Conservation (phyloP, 2,888 invertebrate species). For the Ischnura elegans region DNA sequence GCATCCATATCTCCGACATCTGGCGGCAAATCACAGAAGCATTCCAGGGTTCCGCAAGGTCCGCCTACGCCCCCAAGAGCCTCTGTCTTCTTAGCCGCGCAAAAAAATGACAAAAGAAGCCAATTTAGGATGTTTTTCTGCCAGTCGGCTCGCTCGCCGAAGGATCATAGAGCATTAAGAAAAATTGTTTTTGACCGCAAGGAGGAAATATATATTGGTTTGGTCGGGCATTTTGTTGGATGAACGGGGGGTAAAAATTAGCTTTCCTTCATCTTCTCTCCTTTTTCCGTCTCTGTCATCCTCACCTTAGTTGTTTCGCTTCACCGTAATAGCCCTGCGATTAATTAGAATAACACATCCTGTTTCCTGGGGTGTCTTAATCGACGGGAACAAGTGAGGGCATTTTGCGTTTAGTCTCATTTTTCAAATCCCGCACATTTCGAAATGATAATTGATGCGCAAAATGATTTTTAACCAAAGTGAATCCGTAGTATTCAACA, state of each 20-base stretch:
- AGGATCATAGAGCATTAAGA: neutral
- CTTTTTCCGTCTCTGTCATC: neutral
- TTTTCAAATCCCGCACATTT: no score
- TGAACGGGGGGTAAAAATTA: neutral
- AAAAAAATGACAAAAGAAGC: conserved; percentile 27
- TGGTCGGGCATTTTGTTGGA: neutral
- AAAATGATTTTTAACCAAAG: no score
- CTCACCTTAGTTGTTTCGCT: neutral
- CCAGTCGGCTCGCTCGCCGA: neutral
- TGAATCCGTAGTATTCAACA: no score
- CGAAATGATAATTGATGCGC: no score
- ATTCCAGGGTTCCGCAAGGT: neutral
- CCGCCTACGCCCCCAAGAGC: neutral
- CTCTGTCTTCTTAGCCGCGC: neutral
- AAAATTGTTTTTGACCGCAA: neutral
- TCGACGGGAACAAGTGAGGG: neutral
- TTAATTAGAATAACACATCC: neutral
- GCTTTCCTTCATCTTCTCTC: neutral
- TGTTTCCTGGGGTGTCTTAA: neutral
- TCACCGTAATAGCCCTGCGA: neutral
- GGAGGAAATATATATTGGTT: neutral
- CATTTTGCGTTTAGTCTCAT: no score
- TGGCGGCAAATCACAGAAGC: conserved; percentile 52
- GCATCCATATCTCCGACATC: conserved; percentile 25
- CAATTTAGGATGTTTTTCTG: conserved; percentile 41